Base-by-base conservation (phyloP, 2,888 invertebrate genomes). In the Brenthis hecate region DNA sequence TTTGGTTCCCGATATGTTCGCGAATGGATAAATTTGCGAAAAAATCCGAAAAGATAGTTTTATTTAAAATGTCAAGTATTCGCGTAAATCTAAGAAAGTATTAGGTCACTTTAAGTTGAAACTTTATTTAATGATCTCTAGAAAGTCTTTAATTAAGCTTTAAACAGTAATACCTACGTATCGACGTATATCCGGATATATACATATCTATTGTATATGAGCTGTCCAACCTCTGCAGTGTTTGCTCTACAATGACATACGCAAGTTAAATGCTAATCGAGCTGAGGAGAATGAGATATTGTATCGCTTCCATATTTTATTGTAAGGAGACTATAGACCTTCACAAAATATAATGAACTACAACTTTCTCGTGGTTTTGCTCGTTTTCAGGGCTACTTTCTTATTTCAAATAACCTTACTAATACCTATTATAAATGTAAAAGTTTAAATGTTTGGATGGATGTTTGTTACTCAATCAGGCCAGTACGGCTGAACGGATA, bases 241-340 rank as follows among this genome's bases (percentile, higher is more conserved):
- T 63, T 51, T 63, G 43, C 47, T 58, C 63, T 63, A 32, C 50
- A 50, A 54, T 64, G 43, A 63, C 63, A 60, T 19, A 56, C 60
- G 70, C 63, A 64, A 54, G 51, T 51, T 55, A 60, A 70, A 66
- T 58, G 55, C 58, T 64, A 60, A 70, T 67, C 65, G 23, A 56
- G 36, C n/a, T 28, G 51, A 32, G 51, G 57, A n/a, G 16, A n/a
- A 51, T 67, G 65, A 69, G 64, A 60, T 51, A 14, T 50, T 66
- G 61, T 53, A 53, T 62, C 8, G 8, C 51, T 36, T 62, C 53
- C 62, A 62, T 54, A 62, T 62, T 62, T 62, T 43, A 62, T 69
- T 69, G 56, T 51, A 63, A 1, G 1, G 19, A 19, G 19, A 19
- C 19, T 19, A 19, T 28, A 16, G 54, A 54, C 57, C 54, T 56